Percentiles rank a stretch among this genome's conserved stretches.
Evolutionary conservation across 2,113 vertebrate species (phyloP).

Genomic region (Colaptes auratus): DNA sequence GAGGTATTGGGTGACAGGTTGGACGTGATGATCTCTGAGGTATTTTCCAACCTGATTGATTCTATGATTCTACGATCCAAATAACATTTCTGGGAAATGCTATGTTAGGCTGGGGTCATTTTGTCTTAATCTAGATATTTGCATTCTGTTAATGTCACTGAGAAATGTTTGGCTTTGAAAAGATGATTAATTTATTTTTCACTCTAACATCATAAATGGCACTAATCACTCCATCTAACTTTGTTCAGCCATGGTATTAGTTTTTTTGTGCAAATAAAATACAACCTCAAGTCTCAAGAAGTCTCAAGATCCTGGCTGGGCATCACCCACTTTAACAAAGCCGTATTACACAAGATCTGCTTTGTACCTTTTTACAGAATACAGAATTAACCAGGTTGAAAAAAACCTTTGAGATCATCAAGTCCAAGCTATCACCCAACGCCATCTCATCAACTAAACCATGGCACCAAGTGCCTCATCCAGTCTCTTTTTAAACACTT

Average conservation of each 20-base stretch:
- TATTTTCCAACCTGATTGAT: too few species aligned
- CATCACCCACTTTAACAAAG: not conserved
- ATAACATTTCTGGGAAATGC: not conserved
- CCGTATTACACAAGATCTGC: not conserved
- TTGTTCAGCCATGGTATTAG: not conserved
- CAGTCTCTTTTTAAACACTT: too few species aligned
- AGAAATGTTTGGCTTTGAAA: not conserved
- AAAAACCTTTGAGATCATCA: too few species aligned
- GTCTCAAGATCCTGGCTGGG: too few species aligned
- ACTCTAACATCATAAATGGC: not conserved
- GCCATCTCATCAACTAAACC: too few species aligned
- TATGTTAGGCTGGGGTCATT: not conserved
- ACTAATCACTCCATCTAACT: not conserved
- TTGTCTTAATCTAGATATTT: not conserved
- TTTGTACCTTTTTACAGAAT: not conserved
- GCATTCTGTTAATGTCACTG: not conserved
- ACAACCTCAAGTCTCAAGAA: rapidly evolving
- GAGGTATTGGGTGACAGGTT: too few species aligned
- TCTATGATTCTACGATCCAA: too few species aligned
- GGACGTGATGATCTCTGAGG: too few species aligned
- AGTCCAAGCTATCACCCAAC: too few species aligned
- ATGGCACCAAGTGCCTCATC: too few species aligned
- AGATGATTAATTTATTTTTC: not conserved
- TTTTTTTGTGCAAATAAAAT: not conserved
- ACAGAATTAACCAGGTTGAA: too few species aligned